phyloP scores from a whole-genome alignment of 2,888 invertebrate species.

The Drymonia ruficornis region DNA sequence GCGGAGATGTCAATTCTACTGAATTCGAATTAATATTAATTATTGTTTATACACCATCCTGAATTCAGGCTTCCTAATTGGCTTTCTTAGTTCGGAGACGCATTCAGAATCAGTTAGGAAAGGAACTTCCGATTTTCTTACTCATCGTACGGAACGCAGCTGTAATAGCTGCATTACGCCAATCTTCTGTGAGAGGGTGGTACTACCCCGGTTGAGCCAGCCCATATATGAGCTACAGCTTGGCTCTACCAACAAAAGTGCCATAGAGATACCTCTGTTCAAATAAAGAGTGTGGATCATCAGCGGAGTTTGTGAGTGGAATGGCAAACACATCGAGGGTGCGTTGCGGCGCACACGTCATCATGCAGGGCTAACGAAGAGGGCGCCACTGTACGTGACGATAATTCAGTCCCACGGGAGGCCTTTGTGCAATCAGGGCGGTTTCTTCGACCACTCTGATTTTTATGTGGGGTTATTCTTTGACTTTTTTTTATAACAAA shows the following conservation, averaged over 20 bases:
- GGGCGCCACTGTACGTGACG: slow-evolving; percentile 70
- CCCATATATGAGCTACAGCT: too few relatives aligned
- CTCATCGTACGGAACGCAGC: too few relatives aligned
- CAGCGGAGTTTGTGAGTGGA: slow-evolving; percentile 13
- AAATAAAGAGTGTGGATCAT: slow-evolving; percentile 13
- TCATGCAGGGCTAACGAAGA: slow-evolving; percentile 69
- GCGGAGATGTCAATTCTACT: not conserved
- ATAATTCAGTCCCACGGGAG: slow-evolving; percentile 77
- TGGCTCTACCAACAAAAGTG: too few relatives aligned
- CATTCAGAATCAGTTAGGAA: too few relatives aligned
- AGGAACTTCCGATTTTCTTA: too few relatives aligned
- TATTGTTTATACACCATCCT: too few relatives aligned
- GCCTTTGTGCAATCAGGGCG: slow-evolving; percentile 82
- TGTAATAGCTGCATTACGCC: too few relatives aligned
- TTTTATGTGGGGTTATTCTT: slow-evolving; percentile 49
- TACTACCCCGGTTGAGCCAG: too few relatives aligned
- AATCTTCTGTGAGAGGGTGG: too few relatives aligned
- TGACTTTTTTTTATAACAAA: not conserved
- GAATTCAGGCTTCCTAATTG: too few relatives aligned
- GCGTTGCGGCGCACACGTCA: slow-evolving; percentile 41
- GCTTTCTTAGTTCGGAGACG: too few relatives aligned
- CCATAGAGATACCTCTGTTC: not conserved
- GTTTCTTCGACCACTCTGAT: slow-evolving; percentile 69
- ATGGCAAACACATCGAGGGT: slow-evolving; percentile 8
- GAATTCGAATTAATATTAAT: too few relatives aligned